These are phyloP conservation scores for Caenorhabditis inopinata DNA, from an alignment of 1,140 invertebrate species.

Conservation along the genomic window DNA sequence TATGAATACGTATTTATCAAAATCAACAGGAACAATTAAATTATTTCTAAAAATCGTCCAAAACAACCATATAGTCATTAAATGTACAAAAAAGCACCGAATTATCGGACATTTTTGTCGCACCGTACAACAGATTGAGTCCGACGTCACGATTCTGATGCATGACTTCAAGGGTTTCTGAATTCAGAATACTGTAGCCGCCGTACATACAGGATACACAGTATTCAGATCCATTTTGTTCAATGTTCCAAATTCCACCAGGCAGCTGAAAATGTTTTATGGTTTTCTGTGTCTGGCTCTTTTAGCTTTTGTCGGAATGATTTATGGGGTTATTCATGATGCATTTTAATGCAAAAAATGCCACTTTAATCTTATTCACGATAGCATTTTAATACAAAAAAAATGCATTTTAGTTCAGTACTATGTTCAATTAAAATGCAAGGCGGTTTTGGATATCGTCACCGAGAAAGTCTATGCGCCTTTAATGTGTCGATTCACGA, in stretches of 20 bases:
- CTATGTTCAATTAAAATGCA: no score
- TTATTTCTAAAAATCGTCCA: not conserved
- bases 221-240: not conserved
- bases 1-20: no score
- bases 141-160: not conserved
- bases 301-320: no score
- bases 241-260: constrained; percentile 8
- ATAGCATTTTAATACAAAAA: no score
- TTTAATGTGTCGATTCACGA: no score
- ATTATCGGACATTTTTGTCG: not conserved
- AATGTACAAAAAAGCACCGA: constrained; percentile 1
- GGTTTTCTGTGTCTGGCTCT: no score
- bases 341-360: no score
- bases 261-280: constrained; percentile 2
- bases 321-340: no score
- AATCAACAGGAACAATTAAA: not conserved
- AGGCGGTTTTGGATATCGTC: no score
- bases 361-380: no score
- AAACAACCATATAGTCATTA: constrained; percentile 11
- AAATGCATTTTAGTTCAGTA: no score
- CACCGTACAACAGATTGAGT: not conserved
- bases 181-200: constrained; percentile 6
- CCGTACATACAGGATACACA: constrained; percentile 16
- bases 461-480: no score
- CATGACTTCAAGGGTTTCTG: not conserved